Evolutionary conservation across 1,140 invertebrate species (phyloP), one percentile per base, ranked within the genome.

Genomic region (Drosophila pectinifera): DNA sequence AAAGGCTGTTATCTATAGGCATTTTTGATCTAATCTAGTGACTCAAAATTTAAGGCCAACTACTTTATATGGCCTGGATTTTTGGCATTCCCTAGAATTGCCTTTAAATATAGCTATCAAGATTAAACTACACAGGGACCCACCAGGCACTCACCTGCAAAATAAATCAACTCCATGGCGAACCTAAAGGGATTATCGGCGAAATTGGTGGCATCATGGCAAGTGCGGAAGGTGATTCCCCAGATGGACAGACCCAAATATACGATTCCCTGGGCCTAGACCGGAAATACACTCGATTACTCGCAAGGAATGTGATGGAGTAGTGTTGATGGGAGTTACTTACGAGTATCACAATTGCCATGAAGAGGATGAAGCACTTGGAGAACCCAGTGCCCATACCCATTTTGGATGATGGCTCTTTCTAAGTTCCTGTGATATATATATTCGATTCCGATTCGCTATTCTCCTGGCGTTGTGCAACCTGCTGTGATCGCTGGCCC

Each of bases 311-410:
- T 64, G 34, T 20, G 26, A 16, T 18, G 14, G 4, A 38, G 4
- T 7, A 38, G 61, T 46, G 51, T 59, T 28, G 43, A 39, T 11
- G 18, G 7, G 2, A 3, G 49, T 4, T 14, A 89, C 86, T 91
- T 68, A 91, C 90, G 70, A 91, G 45, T 76, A 91, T 86, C 45
- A 91, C 81, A 59, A 91, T 49, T 4, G 90, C 86, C 90, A 91
- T 91, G 49, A 91, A 91, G 31, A 91, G 69, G 41, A 91, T 91
- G 51, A 91, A 91, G 49, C 90, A 91, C 51, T 91, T 91, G 16
- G 90, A 83, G 48, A 91, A 91, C n/a, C 82, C 90, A 43, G 79
- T 80, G 65, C 86, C 86, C 54, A 85, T 62, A 5, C 73, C 84
- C 83, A 88, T 86, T 16, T 69, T 80, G 49, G 26, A 58, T 26